Evolutionary conservation across 2,797 vertebrate genomes (phyloP), one percentile per base, ranked within the genome.

Genomic region (Falco berigora): DNA sequence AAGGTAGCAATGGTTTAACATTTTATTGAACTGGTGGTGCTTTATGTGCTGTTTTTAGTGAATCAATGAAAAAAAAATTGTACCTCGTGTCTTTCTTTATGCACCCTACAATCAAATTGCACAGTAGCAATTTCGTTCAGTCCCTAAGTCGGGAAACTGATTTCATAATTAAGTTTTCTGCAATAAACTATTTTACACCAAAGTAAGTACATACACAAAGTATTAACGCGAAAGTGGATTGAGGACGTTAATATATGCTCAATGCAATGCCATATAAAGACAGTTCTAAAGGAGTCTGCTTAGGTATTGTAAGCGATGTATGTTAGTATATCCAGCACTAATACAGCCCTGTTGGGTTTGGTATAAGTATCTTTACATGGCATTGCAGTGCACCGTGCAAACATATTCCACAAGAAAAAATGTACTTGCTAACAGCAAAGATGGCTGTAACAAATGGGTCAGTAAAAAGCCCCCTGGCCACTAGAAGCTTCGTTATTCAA

Each of bases 181-280:
- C 90, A 95, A 94, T 87, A 95, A 91, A 94, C 92, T 97, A 92
- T 95, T 95, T 95, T 97, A 96, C 96, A 96, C 79, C 88, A 58
- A 87, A 94, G 58, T 89, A 96, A 95, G 83, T 89, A 96, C 91
- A 95, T 92, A 96, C 82, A 96, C 78, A 88, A 96, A 90, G 32
- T 81, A 75, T 32, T 32, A 85, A 92, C 23, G 53, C 83, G 78
- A 42, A 88, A 87, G 77, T 87, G 64, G 80, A 66, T 1, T 28
- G 61, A 79, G 46, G 38, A 67, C 19, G 44, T 81, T 69, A 85
- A 89, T 63, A 74, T 9, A 55, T 7, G 36, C 68, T 86, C 72
- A 67, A 25, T 55, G 92, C 78, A 82, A 64, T 88, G 94, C 94
- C 92, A 87, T 63, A 94, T 30, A 90, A 87, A 75, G 80, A 84